Percentiles rank a stretch among this genome's conserved stretches.
phyloP scores from a whole-genome alignment of 2,888 invertebrate genomes.

The Stegophylla sp. region DNA sequence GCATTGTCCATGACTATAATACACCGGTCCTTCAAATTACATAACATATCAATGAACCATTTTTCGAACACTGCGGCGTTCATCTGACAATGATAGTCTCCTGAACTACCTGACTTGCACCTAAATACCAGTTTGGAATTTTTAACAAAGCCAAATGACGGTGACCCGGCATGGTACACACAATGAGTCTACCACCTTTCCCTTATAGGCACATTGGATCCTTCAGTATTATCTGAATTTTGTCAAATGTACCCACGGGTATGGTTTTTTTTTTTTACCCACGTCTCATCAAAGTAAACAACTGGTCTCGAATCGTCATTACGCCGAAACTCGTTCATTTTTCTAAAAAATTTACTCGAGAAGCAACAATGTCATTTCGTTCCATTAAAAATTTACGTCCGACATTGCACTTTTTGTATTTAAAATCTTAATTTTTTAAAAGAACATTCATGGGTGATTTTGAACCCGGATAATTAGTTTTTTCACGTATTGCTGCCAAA shows the following conservation, averaged over 20 bases:
- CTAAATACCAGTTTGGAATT: constrained; percentile 40
- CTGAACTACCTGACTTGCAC: constrained; percentile 38
- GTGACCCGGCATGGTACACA: constrained; percentile 49
- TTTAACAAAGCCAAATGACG: constrained; percentile 39
- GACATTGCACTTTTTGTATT: constrained; percentile 43
- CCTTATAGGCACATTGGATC: constrained; percentile 32
- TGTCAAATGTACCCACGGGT: constrained; percentile 22
- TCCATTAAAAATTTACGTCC: constrained; percentile 52
- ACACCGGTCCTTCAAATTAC: too few relatives aligned
- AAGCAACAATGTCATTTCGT: constrained; percentile 36
- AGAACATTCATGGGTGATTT: not conserved
- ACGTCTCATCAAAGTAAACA: constrained; percentile 45
- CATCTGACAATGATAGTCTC: constrained; percentile 51
- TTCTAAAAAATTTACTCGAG: constrained; percentile 32
- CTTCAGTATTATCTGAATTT: constrained; percentile 21
- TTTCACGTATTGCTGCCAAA: constrained; percentile 14
- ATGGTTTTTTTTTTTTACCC: constrained; percentile 42
- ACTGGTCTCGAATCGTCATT: constrained; percentile 40
- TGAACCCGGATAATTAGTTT: constrained; percentile 16
- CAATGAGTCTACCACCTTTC: constrained; percentile 48
- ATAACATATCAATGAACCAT: too few relatives aligned
- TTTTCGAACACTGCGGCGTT: constrained; percentile 30
- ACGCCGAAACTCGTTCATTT: constrained; percentile 17
- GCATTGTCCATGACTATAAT: too few relatives aligned
- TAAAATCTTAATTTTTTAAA: not conserved